Conservation (phyloP, 1,140 invertebrate species). For the Cyrtorhinus lividipennis region DNA sequence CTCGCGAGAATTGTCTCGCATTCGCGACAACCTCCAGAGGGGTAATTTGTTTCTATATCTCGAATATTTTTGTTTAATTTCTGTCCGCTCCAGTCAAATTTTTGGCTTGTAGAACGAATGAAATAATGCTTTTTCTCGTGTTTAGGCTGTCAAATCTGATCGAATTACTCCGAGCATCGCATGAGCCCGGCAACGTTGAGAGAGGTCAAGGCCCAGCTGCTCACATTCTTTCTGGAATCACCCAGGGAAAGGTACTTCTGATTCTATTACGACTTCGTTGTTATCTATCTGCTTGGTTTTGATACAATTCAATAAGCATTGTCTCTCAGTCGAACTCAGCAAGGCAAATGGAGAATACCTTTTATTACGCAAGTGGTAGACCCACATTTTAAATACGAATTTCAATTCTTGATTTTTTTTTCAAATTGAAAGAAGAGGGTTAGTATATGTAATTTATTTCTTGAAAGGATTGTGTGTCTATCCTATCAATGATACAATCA, state of each 20-base stretch:
- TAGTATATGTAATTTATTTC: too few species aligned
- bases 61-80: constrained; percentile 8
- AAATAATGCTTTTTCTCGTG: background rate
- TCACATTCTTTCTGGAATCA: constrained; percentile 85
- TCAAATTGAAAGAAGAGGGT: too few species aligned
- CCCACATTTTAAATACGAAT: too few species aligned
- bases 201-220: constrained; percentile 59
- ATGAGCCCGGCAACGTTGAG: constrained; percentile 52
- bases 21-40: constrained; percentile 62
- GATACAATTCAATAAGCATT: too few species aligned
- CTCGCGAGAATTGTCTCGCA: constrained; percentile 56
- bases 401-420: too few species aligned
- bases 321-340: too few species aligned
- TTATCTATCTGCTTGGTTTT: constrained; percentile 14
- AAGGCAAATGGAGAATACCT: too few species aligned
- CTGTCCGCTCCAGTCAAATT: background rate
- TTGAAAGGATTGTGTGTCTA: too few species aligned
- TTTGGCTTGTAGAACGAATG: background rate
- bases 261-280: constrained; percentile 30
- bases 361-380: too few species aligned
- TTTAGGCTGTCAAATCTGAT: constrained; percentile 51
- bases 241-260: constrained; percentile 55
- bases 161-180: constrained; percentile 55
- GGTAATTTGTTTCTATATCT: constrained; percentile 32
- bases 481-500: too few species aligned